Evolutionary conservation across 1,140 invertebrate genomes (phyloP).

Genomic region (Cotesia vestalis): DNA sequence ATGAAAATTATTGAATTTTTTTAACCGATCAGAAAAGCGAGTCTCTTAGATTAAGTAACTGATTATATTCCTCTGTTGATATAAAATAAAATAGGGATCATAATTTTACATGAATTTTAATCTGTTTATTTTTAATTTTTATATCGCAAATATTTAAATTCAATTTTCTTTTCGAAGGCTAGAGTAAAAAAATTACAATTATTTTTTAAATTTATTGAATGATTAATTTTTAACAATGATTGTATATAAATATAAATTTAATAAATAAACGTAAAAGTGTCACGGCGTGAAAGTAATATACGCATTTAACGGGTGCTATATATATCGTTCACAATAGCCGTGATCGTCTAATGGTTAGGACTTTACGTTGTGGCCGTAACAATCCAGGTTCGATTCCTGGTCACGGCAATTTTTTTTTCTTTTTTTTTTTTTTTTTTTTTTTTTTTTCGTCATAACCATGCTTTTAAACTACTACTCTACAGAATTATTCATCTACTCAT

Average conservation of each 20-base stretch:
- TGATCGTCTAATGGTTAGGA: slow-evolving; percentile 30
- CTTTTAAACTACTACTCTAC: background rate
- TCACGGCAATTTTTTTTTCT: slow-evolving; percentile 23
- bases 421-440: too few relatives aligned
- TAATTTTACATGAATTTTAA: too few relatives aligned
- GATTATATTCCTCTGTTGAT: background rate
- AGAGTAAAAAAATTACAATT: too few relatives aligned
- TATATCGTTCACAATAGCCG: slow-evolving; percentile 1
- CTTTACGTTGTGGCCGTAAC: slow-evolving; percentile 33
- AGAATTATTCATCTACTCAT: background rate
- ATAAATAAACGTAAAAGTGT: background rate
- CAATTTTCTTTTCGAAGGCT: too few relatives aligned
- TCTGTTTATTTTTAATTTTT: too few relatives aligned
- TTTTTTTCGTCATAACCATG: background rate
- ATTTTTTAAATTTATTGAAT: too few relatives aligned
- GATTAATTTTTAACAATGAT: too few relatives aligned
- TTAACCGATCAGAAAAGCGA: slow-evolving; percentile 13
- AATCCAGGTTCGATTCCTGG: slow-evolving; percentile 34
- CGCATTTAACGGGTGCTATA: too few relatives aligned
- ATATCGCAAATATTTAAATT: too few relatives aligned
- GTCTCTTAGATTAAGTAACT: background rate
- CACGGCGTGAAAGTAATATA: too few relatives aligned
- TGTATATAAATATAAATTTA: background rate
- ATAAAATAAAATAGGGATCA: too few relatives aligned
- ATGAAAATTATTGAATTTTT: slow-evolving; percentile 9